These are phyloP conservation scores for Pyralis farinalis DNA, from an alignment of 2,888 invertebrate species.

Conservation along the genomic window DNA sequence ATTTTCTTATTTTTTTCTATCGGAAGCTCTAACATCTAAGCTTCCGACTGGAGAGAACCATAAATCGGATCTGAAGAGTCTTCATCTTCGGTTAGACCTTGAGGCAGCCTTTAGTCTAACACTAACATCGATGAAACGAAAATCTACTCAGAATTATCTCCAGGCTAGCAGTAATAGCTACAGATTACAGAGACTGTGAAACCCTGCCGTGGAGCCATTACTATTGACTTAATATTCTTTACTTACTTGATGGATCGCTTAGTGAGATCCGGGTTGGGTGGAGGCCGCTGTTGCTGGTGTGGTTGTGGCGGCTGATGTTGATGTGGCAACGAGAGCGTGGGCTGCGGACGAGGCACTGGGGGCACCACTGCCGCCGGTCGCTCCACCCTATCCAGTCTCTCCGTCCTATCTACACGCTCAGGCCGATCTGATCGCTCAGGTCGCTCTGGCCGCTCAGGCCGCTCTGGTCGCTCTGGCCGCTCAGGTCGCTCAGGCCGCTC, in stretches of 20 bases:
- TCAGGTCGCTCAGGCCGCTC: slow-evolving; percentile 44
- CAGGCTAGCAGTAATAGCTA: too few relatives aligned
- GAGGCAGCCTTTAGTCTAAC: too few relatives aligned
- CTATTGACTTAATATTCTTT: slow-evolving; percentile 4
- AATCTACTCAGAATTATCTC: too few relatives aligned
- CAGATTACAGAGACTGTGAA: too few relatives aligned
- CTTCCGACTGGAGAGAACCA: too few relatives aligned
- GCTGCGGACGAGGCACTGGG: slow-evolving; percentile 30
- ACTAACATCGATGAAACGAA: too few relatives aligned
- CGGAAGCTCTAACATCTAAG: too few relatives aligned
- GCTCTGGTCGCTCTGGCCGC: slow-evolving; percentile 39
- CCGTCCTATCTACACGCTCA: slow-evolving; percentile 30
- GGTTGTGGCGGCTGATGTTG: slow-evolving; percentile 49
- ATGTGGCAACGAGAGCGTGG: slow-evolving; percentile 36
- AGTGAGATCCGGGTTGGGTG: slow-evolving; percentile 85
- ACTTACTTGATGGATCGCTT: slow-evolving; percentile 87
- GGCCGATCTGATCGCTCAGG: slow-evolving; percentile 36
- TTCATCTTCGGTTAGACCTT: too few relatives aligned
- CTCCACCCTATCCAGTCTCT: slow-evolving; percentile 31
- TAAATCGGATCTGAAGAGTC: too few relatives aligned
- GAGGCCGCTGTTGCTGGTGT: slow-evolving; percentile 68
- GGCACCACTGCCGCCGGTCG: slow-evolving; percentile 32
- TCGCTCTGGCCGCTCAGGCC: slow-evolving; percentile 42
- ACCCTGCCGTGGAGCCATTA: too few relatives aligned
- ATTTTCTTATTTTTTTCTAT: too few relatives aligned